These are phyloP conservation scores for Leptinotarsa undecemlineata DNA, from an alignment of 1,140 invertebrate species.

Conservation along the genomic window DNA sequence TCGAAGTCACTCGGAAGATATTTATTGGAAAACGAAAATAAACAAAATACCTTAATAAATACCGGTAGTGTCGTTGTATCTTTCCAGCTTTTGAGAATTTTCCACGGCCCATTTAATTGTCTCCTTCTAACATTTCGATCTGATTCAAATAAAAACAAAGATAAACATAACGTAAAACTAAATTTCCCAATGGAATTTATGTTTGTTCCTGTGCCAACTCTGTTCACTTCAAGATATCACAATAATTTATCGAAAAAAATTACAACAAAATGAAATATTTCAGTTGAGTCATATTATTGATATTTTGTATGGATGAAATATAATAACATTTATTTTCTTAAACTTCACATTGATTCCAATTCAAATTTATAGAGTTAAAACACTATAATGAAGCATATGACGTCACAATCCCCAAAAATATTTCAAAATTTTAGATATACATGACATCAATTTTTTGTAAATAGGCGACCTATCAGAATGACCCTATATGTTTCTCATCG, in stretches of 20 bases:
- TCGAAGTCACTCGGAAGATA: conserved; percentile 23
- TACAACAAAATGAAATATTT: not conserved
- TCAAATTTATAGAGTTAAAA: too few relatives aligned
- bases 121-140: conserved; percentile 14
- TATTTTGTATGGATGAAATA: not conserved
- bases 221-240: conserved; percentile 2
- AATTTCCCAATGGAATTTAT: conserved; percentile 28
- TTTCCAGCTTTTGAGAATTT: conserved; percentile 19
- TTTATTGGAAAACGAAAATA: conserved; percentile 33
- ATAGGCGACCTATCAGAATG: too few relatives aligned
- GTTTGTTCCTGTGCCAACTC: conserved; percentile 22
- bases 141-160: conserved; percentile 18
- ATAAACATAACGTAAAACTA: conserved; percentile 1
- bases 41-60: conserved; percentile 31
- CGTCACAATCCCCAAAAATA: too few relatives aligned
- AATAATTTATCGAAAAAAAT: conserved; percentile 16
- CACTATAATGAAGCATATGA: too few relatives aligned
- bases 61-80: conserved; percentile 28
- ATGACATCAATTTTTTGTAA: too few relatives aligned
- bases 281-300: not conserved
- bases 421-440: too few relatives aligned
- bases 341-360: too few relatives aligned
- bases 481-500: too few relatives aligned
- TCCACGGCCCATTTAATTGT: conserved; percentile 21
- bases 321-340: not conserved